These are phyloP conservation scores for Micromussa lordhowensis DNA, from an alignment of 92 coral and sea anemone species.

Conservation along the genomic window DNA sequence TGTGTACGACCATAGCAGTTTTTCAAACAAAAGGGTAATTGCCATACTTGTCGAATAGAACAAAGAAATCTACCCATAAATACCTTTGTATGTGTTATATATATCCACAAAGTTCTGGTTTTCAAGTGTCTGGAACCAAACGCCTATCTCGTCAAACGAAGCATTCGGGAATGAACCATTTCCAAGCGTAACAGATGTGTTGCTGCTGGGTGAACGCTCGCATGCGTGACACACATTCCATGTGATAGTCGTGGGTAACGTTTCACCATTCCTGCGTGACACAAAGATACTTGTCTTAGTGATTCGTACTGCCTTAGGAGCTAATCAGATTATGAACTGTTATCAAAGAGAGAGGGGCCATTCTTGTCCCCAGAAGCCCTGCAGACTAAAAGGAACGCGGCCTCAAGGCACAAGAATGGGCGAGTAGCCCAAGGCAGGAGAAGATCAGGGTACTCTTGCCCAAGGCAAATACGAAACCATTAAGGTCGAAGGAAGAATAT, in stretches of 20 bases:
- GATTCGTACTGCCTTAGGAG: too few species aligned
- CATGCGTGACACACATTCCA: constrained; percentile 13
- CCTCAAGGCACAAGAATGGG: too few species aligned
- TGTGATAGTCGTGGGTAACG: neutral
- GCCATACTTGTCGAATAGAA: neutral
- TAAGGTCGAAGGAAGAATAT: too few species aligned
- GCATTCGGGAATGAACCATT: constrained; percentile 4
- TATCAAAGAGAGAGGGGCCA: too few species aligned
- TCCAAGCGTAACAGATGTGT: constrained; percentile 8
- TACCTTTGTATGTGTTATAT: constrained; percentile 20
- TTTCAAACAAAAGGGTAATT: neutral
- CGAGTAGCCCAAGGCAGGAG: too few species aligned
- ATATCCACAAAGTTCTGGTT: neutral
- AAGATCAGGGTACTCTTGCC: too few species aligned
- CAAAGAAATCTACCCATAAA: neutral
- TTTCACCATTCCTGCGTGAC: constrained; percentile 5
- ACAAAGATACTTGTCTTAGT: neutral
- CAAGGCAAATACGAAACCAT: too few species aligned
- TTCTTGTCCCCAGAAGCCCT: too few species aligned
- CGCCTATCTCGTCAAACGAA: constrained; percentile 34
- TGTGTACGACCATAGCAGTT: too few species aligned
- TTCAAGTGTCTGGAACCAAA: neutral
- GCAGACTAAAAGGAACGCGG: too few species aligned
- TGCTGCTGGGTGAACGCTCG: neutral
- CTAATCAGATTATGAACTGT: too few species aligned